Evolutionary conservation across 2,888 invertebrate species (phyloP).

Genomic region (Brenthis ino): DNA sequence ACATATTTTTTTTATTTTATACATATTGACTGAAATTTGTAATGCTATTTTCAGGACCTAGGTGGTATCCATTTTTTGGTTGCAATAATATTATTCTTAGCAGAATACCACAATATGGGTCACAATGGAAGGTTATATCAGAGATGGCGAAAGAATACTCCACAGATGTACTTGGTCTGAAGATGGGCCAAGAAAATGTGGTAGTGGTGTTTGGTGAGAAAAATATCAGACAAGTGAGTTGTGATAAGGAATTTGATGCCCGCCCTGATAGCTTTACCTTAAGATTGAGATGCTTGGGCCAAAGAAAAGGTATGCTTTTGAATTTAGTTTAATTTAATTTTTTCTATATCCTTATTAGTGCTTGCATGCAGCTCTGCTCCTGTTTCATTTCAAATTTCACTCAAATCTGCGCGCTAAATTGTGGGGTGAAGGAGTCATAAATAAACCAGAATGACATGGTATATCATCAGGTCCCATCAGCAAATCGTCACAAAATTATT

Average conservation of each 20-base stretch:
- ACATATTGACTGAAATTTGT: not conserved
- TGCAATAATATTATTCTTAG: slow-evolving; percentile 56
- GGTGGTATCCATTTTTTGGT: slow-evolving; percentile 70
- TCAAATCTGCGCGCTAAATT: no score
- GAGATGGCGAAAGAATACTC: slow-evolving; percentile 80
- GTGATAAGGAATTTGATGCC: slow-evolving; percentile 85
- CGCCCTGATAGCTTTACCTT: slow-evolving; percentile 88
- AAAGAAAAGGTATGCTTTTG: slow-evolving; percentile 81
- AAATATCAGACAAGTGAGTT: slow-evolving; percentile 83
- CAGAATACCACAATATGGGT: slow-evolving; percentile 56
- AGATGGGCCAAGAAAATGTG: slow-evolving; percentile 83
- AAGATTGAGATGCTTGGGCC: slow-evolving; percentile 85
- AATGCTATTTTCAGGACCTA: slow-evolving; percentile 60
- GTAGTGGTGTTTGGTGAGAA: slow-evolving; percentile 84
- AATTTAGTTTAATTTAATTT: not conserved
- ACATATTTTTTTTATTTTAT: no score
- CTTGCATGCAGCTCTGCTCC: not conserved
- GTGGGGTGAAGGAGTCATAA: no score
- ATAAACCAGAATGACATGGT: no score
- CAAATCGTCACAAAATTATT: no score
- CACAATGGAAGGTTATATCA: slow-evolving; percentile 83
- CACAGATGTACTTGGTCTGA: slow-evolving; percentile 85
- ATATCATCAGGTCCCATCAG: no score
- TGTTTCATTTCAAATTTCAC: not conserved
- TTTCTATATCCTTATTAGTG: not conserved